Evolutionary conservation across 2,888 invertebrate genomes (phyloP).

Genomic region (Agrochola lota): DNA sequence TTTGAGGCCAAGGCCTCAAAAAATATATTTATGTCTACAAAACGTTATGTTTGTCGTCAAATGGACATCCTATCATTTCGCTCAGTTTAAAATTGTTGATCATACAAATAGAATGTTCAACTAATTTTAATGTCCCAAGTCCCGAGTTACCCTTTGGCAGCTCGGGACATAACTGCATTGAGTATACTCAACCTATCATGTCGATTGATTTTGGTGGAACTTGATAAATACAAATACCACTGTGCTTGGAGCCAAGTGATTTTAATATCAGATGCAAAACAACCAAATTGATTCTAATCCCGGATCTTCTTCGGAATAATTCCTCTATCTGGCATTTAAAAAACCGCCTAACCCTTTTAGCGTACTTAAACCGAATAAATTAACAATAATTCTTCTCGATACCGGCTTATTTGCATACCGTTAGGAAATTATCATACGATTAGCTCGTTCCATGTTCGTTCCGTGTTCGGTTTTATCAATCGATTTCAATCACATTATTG

Average conservation of each 20-base stretch:
- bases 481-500: conserved; percentile 49
- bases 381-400: conserved; percentile 56
- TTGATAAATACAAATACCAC: background rate
- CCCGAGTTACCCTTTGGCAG: background rate
- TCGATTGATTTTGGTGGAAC: background rate
- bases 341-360: conserved; percentile 45
- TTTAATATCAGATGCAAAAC: conserved; percentile 14
- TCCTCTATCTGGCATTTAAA: conserved; percentile 29
- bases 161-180: background rate
- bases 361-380: conserved; percentile 52
- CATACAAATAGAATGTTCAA: too few relatives aligned
- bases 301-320: conserved; percentile 24
- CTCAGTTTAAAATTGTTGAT: background rate
- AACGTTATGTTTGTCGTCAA: conserved; percentile 16
- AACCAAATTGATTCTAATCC: conserved; percentile 18
- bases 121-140: too few relatives aligned
- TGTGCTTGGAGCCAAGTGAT: background rate
- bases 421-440: conserved; percentile 66
- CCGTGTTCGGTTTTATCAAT: conserved; percentile 47
- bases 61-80: background rate
- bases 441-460: conserved; percentile 46
- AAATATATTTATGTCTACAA: background rate
- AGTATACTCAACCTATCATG: background rate
- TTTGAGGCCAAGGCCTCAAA: background rate
- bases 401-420: conserved; percentile 62